These are phyloP conservation scores for Thomomys bottae DNA, from an alignment of 2,113 vertebrate genomes.

Conservation along the genomic window DNA sequence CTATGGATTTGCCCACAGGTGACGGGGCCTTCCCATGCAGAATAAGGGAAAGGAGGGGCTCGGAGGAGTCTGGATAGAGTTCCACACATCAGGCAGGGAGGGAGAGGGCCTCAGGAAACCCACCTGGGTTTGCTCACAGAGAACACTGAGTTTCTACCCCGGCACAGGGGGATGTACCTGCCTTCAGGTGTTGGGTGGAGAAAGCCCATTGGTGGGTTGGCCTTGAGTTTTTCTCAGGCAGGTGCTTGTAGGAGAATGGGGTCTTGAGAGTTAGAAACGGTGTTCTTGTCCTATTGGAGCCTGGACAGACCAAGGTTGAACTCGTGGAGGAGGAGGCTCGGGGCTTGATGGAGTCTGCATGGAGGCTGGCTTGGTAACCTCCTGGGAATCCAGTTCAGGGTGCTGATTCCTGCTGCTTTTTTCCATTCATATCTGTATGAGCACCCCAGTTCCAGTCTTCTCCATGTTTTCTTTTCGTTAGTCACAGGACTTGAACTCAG, in stretches of 20 bases:
- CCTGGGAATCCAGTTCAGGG: too few relatives aligned
- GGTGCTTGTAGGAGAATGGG: accelerated
- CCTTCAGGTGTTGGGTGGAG: not conserved
- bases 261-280: not conserved
- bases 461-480: too few relatives aligned
- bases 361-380: too few relatives aligned
- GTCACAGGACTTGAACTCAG: too few relatives aligned
- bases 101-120: accelerated
- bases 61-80: too few relatives aligned
- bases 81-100: not conserved
- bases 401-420: not conserved
- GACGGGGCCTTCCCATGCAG: not conserved
- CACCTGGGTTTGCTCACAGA: not conserved
- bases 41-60: accelerated
- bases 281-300: not conserved
- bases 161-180: not conserved
- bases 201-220: not conserved
- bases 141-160: not conserved
- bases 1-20: not conserved
- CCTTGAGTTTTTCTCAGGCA: not conserved
- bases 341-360: not conserved
- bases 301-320: not conserved
- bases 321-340: not conserved
- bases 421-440: not conserved
- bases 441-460: not conserved